Percentiles rank a stretch among this genome's conserved stretches.
These are phyloP conservation scores for Erebia epiphron DNA, from an alignment of 2,888 invertebrate genomes.

Conservation along the genomic window DNA sequence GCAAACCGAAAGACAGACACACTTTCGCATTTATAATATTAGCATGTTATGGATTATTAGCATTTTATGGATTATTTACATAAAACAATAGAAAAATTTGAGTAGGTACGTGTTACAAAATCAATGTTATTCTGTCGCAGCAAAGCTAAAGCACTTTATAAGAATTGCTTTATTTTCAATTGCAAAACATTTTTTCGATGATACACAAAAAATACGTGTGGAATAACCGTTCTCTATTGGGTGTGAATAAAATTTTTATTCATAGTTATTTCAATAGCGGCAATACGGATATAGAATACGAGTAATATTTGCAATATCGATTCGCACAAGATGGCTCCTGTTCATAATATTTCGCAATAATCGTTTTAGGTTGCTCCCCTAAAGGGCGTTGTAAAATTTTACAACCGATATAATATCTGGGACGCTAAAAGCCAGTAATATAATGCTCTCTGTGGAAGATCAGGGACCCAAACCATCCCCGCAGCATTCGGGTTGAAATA, in stretches of 20 bases:
- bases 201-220: not conserved
- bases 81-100: no score
- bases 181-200: not conserved
- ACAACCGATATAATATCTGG: conserved; percentile 31
- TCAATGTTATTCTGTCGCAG: no score
- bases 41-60: no score
- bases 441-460: conserved; percentile 16
- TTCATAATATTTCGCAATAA: conserved; percentile 37
- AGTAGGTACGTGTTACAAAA: no score
- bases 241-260: conserved; percentile 11
- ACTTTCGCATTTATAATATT: no score
- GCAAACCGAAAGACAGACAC: no score
- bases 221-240: not conserved
- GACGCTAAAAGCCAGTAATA: conserved; percentile 35
- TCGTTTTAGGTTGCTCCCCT: conserved; percentile 32
- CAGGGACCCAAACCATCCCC: conserved; percentile 11
- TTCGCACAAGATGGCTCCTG: conserved; percentile 28
- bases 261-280: conserved; percentile 11
- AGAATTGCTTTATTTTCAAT: not conserved
- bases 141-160: no score
- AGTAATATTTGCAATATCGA: conserved; percentile 18
- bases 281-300: conserved; percentile 12
- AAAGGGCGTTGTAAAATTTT: conserved; percentile 38
- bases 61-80: no score
- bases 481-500: not conserved